A percentile compares a stretch with the other conserved stretches of the same genome.
These are phyloP conservation scores for Drosophila affinis DNA, from an alignment of 2,888 invertebrate species.

Conservation along the genomic window DNA sequence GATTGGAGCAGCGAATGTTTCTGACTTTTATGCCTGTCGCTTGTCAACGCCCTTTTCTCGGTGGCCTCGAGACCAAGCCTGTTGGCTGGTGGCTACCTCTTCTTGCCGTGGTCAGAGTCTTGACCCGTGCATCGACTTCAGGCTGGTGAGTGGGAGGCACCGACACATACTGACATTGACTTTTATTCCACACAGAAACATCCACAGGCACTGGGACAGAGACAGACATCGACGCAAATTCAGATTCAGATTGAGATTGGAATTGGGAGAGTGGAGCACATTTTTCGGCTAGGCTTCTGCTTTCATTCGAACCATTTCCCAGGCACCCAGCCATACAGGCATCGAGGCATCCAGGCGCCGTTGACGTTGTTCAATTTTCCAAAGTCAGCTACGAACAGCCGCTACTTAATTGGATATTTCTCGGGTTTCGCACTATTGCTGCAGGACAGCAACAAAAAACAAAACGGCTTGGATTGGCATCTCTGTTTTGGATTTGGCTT, in stretches of 20 bases:
- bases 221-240: slow-evolving; percentile 12
- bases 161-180: slow-evolving; percentile 64
- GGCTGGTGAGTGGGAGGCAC: not conserved
- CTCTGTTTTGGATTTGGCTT: not conserved
- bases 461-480: not conserved
- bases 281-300: slow-evolving; percentile 20
- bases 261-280: slow-evolving; percentile 22
- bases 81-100: too few species aligned
- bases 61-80: not conserved
- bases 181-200: slow-evolving; percentile 53
- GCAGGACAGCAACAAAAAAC: not conserved
- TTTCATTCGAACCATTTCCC: slow-evolving; percentile 15
- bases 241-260: too few species aligned
- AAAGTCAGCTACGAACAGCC: slow-evolving; percentile 66
- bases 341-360: slow-evolving; percentile 1
- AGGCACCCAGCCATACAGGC: not conserved
- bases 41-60: slow-evolving; percentile 22
- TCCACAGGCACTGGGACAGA: slow-evolving; percentile 17
- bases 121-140: slow-evolving; percentile 17
- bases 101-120: slow-evolving; percentile 15
- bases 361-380: slow-evolving; percentile 63
- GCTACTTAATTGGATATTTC: slow-evolving; percentile 76
- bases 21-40: slow-evolving; percentile 47
- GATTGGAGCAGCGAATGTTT: slow-evolving; percentile 26
- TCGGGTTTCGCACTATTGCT: not conserved